Evolutionary conservation across 2,113 vertebrate species (phyloP), one percentile per base, ranked within the genome.

Genomic region (Colinus virginianus): DNA sequence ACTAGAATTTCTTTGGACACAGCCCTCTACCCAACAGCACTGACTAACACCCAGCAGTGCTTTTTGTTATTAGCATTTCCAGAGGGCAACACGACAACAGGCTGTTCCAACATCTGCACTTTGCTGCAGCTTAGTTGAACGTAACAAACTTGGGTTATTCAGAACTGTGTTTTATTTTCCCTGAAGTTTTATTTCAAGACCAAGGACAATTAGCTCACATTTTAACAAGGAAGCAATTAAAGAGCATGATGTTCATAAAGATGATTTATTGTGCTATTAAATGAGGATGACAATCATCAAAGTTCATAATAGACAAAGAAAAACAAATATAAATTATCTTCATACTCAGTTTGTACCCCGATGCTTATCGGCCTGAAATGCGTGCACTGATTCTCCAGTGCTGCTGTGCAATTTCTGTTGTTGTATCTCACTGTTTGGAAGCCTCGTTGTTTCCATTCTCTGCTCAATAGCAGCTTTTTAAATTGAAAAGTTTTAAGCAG

Each of bases 151-250:
- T 0, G 15, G 56, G 88, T 95, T 90, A 94, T 77, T 72, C 72
- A 78, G 61, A 93, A 87, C 75, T 86, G 49, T 85, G 78, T 94
- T 96, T 90, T 81, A 94, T 97, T 96, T 91, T 95, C 95, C 86
- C 94, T 96, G 87, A 96, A 96, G 78, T 93, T 86, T 94, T 90
- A 95, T 90, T 95, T 90, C 36, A 51, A 74, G 88, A 95, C 93
- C 83, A 36, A 94, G 87, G 94, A 96, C 96, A 95, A 96, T 97
- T 96, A 96, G 94, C 95, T 97, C 95, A 96, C 96, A 96, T 97
- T 97, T 97, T 97, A 97, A 97, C 97, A 94, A 96, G 96, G 97
- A 96, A 97, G 94, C 87, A 95, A 97, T 97, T 97, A 96, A 97
- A 97, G 93, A 68, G 77, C 90, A 66, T 95, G 95, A 95, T 14